Evolutionary conservation across 2,797 vertebrate species (phyloP).

Genomic region (Babyrousa celebensis): DNA sequence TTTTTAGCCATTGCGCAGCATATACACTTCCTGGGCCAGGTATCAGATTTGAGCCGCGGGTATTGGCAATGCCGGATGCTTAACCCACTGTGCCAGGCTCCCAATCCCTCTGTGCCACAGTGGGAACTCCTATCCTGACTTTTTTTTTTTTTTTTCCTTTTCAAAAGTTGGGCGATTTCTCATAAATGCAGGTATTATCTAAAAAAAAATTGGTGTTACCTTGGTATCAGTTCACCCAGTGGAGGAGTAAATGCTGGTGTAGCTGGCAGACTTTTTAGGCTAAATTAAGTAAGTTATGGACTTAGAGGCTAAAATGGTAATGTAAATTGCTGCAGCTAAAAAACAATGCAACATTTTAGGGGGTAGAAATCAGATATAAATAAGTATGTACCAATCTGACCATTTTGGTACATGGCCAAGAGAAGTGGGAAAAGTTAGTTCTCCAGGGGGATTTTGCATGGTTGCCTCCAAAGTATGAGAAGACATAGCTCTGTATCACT

Average conservation of each 20-base stretch:
- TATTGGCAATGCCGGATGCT: no score
- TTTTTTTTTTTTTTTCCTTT: neutral
- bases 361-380: slow-evolving; percentile 4
- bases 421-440: slow-evolving; percentile 30
- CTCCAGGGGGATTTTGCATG: slow-evolving; percentile 46
- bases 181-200: neutral
- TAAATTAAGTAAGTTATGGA: slow-evolving; percentile 33
- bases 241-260: neutral
- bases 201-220: neutral
- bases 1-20: neutral
- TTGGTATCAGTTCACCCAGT: slow-evolving; percentile 18
- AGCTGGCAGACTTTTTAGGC: neutral
- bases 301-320: slow-evolving; percentile 44
- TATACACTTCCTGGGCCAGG: no score
- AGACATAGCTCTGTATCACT: neutral
- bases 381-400: slow-evolving; percentile 13
- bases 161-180: slow-evolving; percentile 36
- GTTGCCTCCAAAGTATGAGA: neutral
- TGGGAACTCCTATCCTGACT: no score
- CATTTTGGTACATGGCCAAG: neutral
- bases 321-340: slow-evolving; percentile 26
- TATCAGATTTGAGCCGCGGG: no score
- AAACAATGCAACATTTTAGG: neutral
- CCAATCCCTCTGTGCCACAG: no score
- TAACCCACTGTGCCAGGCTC: no score